A percentile compares a stretch with the other conserved stretches of the same genome.
Evolutionary conservation across 2,888 invertebrate genomes (phyloP).

Genomic region (Lasioglossum calceatum): DNA sequence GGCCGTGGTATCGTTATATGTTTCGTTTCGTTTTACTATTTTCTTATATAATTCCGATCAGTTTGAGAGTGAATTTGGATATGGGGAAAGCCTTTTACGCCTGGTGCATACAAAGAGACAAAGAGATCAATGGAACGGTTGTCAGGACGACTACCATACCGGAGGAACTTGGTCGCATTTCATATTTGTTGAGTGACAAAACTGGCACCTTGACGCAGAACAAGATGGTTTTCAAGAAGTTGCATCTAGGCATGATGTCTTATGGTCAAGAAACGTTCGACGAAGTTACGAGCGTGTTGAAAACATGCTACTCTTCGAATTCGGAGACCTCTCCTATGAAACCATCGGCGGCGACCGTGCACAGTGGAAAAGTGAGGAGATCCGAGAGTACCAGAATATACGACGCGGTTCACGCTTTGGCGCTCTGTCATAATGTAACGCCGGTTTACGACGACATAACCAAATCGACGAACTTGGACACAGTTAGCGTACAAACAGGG

Average conservation of each 20-base stretch:
- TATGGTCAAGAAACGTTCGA: constrained; percentile 95
- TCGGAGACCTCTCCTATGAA: constrained; percentile 75
- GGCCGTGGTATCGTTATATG: constrained; percentile 98
- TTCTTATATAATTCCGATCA: constrained; percentile 99
- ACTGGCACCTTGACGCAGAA: constrained; percentile 99
- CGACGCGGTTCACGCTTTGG: constrained; percentile 96
- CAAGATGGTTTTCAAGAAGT: constrained; percentile 98
- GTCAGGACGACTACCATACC: constrained; percentile 99
- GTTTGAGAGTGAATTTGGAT: constrained; percentile 98
- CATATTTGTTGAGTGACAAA: constrained; percentile 98
- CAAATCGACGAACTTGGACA: constrained; percentile 75
- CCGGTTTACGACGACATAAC: constrained; percentile 92
- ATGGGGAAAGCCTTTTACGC: constrained; percentile 99
- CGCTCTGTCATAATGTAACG: constrained; percentile 99
- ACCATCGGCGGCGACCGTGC: constrained; percentile 49
- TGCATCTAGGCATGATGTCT: constrained; percentile 97
- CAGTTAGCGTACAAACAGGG: constrained; percentile 79
- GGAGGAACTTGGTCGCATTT: constrained; percentile 98
- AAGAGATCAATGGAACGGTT: constrained; percentile 96
- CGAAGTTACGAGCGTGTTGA: constrained; percentile 86
- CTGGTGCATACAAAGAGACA: constrained; percentile 97
- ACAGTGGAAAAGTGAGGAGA: constrained; percentile 86
- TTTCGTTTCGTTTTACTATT: constrained; percentile 98
- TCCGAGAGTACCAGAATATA: constrained; percentile 91
- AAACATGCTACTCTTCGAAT: constrained; percentile 75